phyloP scores from a whole-genome alignment of 2,888 invertebrate species.

The Chloromyia formosa region DNA sequence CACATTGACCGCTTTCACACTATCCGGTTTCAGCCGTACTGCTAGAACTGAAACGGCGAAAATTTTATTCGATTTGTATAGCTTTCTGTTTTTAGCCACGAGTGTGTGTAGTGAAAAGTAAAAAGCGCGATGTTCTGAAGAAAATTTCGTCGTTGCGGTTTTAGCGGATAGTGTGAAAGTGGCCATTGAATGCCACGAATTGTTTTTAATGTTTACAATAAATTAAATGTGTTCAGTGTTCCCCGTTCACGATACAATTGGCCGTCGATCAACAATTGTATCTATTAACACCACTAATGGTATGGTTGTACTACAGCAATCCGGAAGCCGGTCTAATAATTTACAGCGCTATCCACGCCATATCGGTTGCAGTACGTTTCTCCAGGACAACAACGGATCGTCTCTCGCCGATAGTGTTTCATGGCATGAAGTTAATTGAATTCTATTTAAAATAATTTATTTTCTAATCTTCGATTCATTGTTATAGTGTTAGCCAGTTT shows the following conservation, averaged over 20 bases:
- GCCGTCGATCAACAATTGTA: constrained; percentile 80
- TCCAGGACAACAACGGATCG: constrained; percentile 70
- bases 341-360: constrained; percentile 67
- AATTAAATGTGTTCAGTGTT: constrained; percentile 68
- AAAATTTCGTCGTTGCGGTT: too few relatives aligned
- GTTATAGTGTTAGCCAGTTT: constrained; percentile 71
- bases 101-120: too few relatives aligned
- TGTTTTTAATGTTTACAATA: background rate
- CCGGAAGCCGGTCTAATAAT: constrained; percentile 67
- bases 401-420: constrained; percentile 72
- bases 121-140: too few relatives aligned
- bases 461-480: background rate
- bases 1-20: too few relatives aligned
- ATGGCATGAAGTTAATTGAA: constrained; percentile 72
- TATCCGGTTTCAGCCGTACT: too few relatives aligned
- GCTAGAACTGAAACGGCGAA: too few relatives aligned
- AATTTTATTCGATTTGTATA: too few relatives aligned
- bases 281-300: constrained; percentile 70
- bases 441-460: constrained; percentile 2
- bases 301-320: constrained; percentile 71
- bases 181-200: too few relatives aligned
- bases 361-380: constrained; percentile 72
- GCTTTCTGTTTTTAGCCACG: too few relatives aligned
- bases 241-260: constrained; percentile 78
- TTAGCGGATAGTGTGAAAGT: too few relatives aligned